Percentiles rank a stretch among this genome's conserved stretches.
These are phyloP conservation scores for Lycia hirtaria DNA, from an alignment of 2,888 invertebrate species.

Conservation along the genomic window DNA sequence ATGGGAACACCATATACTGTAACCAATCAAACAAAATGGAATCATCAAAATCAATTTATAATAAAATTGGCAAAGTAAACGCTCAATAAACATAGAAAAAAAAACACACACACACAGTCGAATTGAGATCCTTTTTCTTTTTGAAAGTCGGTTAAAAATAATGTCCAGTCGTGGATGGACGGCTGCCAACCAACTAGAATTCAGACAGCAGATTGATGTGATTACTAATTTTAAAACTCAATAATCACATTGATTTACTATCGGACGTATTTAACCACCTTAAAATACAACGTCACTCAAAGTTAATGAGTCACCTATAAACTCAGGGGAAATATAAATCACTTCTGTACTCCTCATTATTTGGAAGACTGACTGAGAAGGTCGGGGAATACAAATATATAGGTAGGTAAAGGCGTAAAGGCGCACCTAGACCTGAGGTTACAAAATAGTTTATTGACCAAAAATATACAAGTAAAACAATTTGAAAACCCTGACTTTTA, in stretches of 20 bases:
- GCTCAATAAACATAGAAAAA: no score
- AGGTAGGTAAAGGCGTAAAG: background rate
- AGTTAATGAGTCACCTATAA: slow-evolving; percentile 25
- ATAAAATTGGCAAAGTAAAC: no score
- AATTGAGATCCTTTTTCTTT: no score
- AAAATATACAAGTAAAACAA: no score
- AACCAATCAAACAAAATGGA: no score
- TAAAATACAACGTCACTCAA: slow-evolving; percentile 25
- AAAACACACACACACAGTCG: no score
- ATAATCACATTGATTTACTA: slow-evolving; percentile 16
- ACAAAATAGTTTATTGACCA: no score
- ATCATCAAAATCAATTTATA: no score
- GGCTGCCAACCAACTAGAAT: slow-evolving; percentile 2
- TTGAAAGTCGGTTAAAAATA: background rate
- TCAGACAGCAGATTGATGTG: slow-evolving; percentile 3
- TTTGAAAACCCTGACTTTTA: no score
- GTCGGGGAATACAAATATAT: slow-evolving; percentile 16
- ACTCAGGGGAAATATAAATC: slow-evolving; percentile 27
- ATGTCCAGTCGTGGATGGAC: slow-evolving; percentile 4
- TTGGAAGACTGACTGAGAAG: slow-evolving; percentile 11
- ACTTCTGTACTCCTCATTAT: slow-evolving; percentile 21
- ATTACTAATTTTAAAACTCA: slow-evolving; percentile 13
- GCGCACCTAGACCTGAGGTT: background rate
- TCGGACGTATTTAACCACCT: slow-evolving; percentile 13
- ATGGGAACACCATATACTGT: no score